phyloP scores from a whole-genome alignment of 2,888 invertebrate species.

The Limenitis camilla region DNA sequence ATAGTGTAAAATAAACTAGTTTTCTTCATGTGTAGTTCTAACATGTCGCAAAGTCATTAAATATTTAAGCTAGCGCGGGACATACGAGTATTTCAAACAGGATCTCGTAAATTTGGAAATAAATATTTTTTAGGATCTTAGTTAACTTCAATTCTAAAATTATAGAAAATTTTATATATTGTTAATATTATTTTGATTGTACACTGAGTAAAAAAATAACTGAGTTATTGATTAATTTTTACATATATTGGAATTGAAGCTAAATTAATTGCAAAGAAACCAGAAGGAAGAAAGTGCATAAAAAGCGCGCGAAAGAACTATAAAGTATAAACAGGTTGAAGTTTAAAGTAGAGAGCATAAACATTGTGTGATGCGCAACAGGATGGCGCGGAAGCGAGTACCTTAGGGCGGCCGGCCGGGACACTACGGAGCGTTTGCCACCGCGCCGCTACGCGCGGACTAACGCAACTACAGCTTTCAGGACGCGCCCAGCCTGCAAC shows the following conservation, averaged over 20 bases:
- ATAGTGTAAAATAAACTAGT: too few relatives aligned
- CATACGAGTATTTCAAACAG: too few relatives aligned
- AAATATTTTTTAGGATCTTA: too few relatives aligned
- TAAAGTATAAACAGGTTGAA: conserved; percentile 27
- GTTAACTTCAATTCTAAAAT: too few relatives aligned
- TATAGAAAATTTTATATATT: too few relatives aligned
- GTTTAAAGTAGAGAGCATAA: conserved; percentile 36
- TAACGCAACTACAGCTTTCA: conserved; percentile 42
- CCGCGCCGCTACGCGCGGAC: conserved; percentile 65
- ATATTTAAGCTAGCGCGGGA: too few relatives aligned
- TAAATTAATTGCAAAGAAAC: conserved; percentile 9
- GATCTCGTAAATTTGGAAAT: too few relatives aligned
- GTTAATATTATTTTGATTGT: too few relatives aligned
- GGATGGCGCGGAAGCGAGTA: conserved; percentile 53
- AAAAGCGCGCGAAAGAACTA: conserved; percentile 29
- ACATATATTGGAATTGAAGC: not conserved
- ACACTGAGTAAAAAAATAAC: not conserved
- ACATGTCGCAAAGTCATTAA: too few relatives aligned
- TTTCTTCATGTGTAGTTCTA: too few relatives aligned
- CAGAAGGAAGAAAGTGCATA: conserved; percentile 15
- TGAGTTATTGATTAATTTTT: not conserved
- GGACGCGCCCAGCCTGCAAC: conserved; percentile 31
- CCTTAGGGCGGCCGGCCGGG: conserved; percentile 56
- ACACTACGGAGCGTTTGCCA: conserved; percentile 40
- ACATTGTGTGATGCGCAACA: conserved; percentile 69